phyloP scores from a whole-genome alignment of 2,888 invertebrate species.

The Drosophila testacea region DNA sequence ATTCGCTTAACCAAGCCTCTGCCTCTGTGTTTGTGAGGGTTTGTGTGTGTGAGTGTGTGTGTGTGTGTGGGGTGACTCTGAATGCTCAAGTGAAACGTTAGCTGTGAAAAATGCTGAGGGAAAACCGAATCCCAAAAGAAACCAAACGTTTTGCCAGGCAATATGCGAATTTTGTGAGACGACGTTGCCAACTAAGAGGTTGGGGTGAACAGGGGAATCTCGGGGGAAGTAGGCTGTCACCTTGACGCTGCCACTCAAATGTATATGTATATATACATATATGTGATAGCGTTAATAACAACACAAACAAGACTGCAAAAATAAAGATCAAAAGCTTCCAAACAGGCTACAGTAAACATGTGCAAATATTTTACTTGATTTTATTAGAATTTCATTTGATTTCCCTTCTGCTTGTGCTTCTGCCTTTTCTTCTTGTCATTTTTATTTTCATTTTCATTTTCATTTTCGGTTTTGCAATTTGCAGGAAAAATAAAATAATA shows the following conservation, averaged over 20 bases:
- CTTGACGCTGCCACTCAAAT: conserved; percentile 49
- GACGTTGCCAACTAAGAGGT: conserved; percentile 9
- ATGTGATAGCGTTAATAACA: conserved; percentile 55
- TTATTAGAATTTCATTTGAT: conserved; percentile 62
- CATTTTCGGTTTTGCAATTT: conserved; percentile 33
- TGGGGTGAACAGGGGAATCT: neutral
- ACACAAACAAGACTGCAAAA: conserved; percentile 44
- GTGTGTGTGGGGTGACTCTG: conserved; percentile 27
- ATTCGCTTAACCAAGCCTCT: conserved; percentile 27
- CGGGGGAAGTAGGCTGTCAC: conserved; percentile 57
- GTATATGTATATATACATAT: neutral
- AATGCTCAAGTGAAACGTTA: conserved; percentile 62
- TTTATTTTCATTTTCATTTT: conserved; percentile 24
- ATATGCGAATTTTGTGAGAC: conserved; percentile 37
- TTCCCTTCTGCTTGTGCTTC: conserved; percentile 11
- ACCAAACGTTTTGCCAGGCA: conserved; percentile 49
- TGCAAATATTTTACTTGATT: conserved; percentile 80
- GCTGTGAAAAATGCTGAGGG: conserved; percentile 34
- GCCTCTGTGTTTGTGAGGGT: conserved; percentile 6
- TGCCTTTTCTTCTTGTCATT: conserved; percentile 7
- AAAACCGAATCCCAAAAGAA: conserved; percentile 44
- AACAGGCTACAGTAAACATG: conserved; percentile 63
- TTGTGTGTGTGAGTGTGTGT: conserved; percentile 8
- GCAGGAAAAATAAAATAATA: conserved; percentile 29
- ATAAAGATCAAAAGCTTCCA: conserved; percentile 76